Percentiles rank a stretch among this genome's conserved stretches.
phyloP scores from a whole-genome alignment of 2,113 vertebrate genomes.

The rat (Rattus norvegicus) region GRCr8 NC_086039.1:97826501-97827000 shows the following conservation, averaged over 20 bases:
- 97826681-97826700: not conserved
- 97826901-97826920: not conserved
- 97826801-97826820: not conserved
- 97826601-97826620: not conserved
- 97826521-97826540: not conserved
- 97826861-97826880: not conserved
- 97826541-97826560: not conserved
- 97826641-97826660: not conserved
- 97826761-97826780: not conserved
- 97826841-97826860: not conserved
- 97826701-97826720: not conserved
- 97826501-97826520: not conserved
- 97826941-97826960: not conserved
- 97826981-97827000: not conserved
- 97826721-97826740: not conserved
- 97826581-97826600: not conserved
- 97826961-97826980: not conserved
- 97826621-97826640: not conserved
- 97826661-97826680: not conserved
- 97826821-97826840: not conserved
- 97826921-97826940: not conserved
- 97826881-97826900: not conserved
- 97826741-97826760: not conserved
- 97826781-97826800: not conserved
- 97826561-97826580: not conserved